Evolutionary conservation across 2,888 invertebrate species (phyloP), one percentile per base, ranked within the genome.

Genomic region (Neria commutata): DNA sequence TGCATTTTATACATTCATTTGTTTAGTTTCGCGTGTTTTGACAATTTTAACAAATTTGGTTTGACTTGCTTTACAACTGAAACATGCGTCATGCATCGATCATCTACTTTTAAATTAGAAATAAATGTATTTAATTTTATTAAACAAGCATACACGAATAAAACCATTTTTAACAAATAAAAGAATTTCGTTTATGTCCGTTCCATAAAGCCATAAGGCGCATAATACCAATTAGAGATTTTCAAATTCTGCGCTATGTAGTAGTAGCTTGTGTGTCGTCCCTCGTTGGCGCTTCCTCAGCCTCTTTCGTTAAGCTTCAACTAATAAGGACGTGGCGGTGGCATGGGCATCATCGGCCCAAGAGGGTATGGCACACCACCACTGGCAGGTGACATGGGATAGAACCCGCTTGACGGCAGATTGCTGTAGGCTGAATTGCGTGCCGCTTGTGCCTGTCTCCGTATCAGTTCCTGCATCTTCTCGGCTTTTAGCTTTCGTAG

Each of bases 401-500:
- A 78, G 40, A 76, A 77, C 24, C 69, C 66, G 45, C 66, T 66
- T 21, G 70, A 65, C 3, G 70, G 67, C 29, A 73, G 23, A 56
- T 78, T 77, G 6, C 70, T 68, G 10, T 78, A 68, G 2, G 77
- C 67, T 37, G 80, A 8, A 4, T 14, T 75, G 29, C 56, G 55
- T 37, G 4, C 60, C 10, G 56, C 11, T 47, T 58, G 58, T 14
- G 58, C 46, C 0, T 75, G 73, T 16, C 65, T 67, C 56, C 80
- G 81, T 47, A 91, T 83, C 11, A 93, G 80, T 74, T 93, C 92
- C 49, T 87, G 85, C 89, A 98, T 89, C 84, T 98, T 97, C 66
- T 98, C 98, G 0, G 94, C 89, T 83, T 98, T 98, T 11, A 97
- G 90, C 76, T 93, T 90, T 51, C 95, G 86, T 63, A 89, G 77